phyloP scores from a whole-genome alignment of 2,888 invertebrate genomes.

The Drosophila incognita region DNA sequence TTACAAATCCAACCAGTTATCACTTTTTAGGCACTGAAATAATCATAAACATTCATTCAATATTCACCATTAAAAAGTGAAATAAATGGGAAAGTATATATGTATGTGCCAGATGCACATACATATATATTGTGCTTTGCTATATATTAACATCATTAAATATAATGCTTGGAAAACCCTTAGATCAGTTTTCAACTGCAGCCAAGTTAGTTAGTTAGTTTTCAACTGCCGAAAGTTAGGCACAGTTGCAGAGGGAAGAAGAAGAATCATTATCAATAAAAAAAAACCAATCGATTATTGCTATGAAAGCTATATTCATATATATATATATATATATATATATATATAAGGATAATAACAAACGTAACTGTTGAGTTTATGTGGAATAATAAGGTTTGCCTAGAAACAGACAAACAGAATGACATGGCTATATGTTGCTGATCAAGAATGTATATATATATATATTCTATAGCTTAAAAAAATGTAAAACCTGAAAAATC shows the following conservation, averaged over 20 bases:
- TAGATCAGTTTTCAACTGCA: not conserved
- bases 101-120: not conserved
- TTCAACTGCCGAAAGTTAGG: too few species aligned
- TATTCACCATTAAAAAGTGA: not conserved
- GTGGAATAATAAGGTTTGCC: not conserved
- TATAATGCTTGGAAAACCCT: not conserved
- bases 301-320: too few species aligned
- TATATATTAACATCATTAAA: not conserved
- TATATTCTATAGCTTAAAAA: not conserved
- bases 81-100: not conserved
- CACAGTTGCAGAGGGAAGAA: not conserved
- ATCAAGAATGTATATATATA: not conserved
- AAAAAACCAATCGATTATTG: not conserved
- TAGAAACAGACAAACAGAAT: rapidly evolving
- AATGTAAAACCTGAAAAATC: too few species aligned
- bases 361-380: not conserved
- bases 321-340: too few species aligned
- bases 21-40: not conserved
- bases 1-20: conserved; percentile 7
- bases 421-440: too few species aligned
- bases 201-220: too few species aligned
- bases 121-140: not conserved
- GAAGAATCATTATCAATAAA: not conserved
- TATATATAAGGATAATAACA: not conserved
- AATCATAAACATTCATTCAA: not conserved